Evolutionary conservation across 64 coral and sea anemone species (phyloP).

Genomic region (Stichodactyla mertensii): DNA sequence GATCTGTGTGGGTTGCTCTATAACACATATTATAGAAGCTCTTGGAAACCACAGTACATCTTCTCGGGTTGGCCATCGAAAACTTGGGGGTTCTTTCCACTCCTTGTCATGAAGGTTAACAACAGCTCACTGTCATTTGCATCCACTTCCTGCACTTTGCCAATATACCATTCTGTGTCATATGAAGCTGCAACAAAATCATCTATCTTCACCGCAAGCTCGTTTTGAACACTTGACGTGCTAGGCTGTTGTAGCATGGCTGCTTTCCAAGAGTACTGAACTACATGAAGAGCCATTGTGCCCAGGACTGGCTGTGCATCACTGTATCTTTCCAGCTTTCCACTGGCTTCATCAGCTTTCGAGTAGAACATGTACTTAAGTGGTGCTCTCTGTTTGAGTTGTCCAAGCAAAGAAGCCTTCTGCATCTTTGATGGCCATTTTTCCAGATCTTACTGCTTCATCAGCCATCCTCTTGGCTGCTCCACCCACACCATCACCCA

Average conservation of each 20-base stretch:
- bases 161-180: constrained; percentile 30
- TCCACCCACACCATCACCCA: too few species aligned
- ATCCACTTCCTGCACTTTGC: constrained; percentile 16
- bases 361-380: too few species aligned
- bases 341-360: too few species aligned
- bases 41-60: constrained; percentile 12
- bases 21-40: not conserved
- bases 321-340: not conserved
- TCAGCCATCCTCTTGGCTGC: too few species aligned
- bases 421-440: too few species aligned
- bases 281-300: constrained; percentile 38
- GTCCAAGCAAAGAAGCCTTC: too few species aligned
- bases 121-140: not conserved
- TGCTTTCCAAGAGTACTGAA: constrained; percentile 7
- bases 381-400: too few species aligned
- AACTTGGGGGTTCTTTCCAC: constrained; percentile 4
- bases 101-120: constrained; percentile 5
- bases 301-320: not conserved
- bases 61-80: constrained; percentile 4
- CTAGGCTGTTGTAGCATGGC: not conserved
- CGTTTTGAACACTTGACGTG: not conserved
- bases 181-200: constrained; percentile 15
- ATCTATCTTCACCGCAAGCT: not conserved
- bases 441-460: too few species aligned
- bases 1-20: not conserved